Evolutionary conservation across 2,113 vertebrate genomes (phyloP), one percentile per base, ranked within the genome.

Genomic region (Scomber scombrus): DNA sequence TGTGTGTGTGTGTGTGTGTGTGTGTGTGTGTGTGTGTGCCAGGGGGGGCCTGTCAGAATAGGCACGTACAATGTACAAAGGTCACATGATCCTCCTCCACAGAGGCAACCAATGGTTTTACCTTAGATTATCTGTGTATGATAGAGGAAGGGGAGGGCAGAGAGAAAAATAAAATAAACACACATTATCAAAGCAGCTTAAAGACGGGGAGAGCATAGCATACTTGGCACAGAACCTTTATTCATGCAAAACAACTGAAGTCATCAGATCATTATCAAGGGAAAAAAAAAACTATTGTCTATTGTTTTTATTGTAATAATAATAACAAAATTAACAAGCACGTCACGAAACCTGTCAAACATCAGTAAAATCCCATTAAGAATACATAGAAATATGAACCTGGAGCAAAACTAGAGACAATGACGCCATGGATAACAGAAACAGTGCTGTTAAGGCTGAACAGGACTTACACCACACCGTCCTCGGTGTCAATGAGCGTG

Each of bases 401-500:
- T 47, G 65, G 50, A 69, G 23, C 18, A 1, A 56, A 76, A 76
- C n/a, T 10, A 16, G 43, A 49, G 50, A 75, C 62, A 57, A 70
- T 51, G 40, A 72, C 56, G 34, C 18, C 58, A 26, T 5, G 14
- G 14, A 69, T 43, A 55, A 31, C 67, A 21, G 15, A 65, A 62
- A 55, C 3, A 46, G 5, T 14, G 50, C 9, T 0, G 15, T 0
- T 7, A 5, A 29, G 23, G 56, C 75, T 4, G 63, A 0, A 63
- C 18, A 7, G 19, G 47, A 21, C 12, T 74, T 95, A 98, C 47
- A 95, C 94, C 66, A 97, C 93, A 1, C 96, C 94, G n/a, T 99
- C 97, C 49, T 99, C 97, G 2, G 95, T 93, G 85, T 99, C 97
- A n/a, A 97, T 95, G 78, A 96, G 86, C 16, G 97, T 88, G 0